Evolutionary conservation across 2,113 vertebrate genomes (phyloP).

Genomic region (Centropristis striata): DNA sequence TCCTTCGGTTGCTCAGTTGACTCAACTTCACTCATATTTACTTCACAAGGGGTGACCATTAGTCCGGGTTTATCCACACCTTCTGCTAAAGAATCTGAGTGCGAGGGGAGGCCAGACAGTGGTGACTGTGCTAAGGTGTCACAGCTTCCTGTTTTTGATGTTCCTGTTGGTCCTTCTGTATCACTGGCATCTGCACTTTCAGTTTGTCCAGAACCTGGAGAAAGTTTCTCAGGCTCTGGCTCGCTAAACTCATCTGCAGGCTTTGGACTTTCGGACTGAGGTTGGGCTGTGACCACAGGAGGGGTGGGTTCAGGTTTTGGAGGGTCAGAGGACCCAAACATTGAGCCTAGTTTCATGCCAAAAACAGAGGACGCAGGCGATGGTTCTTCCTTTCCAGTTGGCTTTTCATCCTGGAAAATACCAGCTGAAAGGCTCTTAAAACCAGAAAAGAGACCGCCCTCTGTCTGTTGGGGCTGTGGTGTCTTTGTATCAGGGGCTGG

Average conservation of each 20-base stretch:
- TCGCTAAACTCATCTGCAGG: conserved; percentile 34
- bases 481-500: conserved; percentile 59
- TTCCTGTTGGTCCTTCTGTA: conserved; percentile 71
- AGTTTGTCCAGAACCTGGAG: conserved; percentile 72
- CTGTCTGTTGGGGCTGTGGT: conserved; percentile 66
- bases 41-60: conserved; percentile 49
- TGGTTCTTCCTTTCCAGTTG: conserved; percentile 73
- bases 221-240: conserved; percentile 66
- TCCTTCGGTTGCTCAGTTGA: conserved; percentile 64
- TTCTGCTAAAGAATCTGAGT: conserved; percentile 54
- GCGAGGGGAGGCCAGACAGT: conserved; percentile 49
- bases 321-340: conserved; percentile 84
- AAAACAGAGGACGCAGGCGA: conserved; percentile 82
- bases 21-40: conserved; percentile 55
- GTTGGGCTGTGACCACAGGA: conserved; percentile 43
- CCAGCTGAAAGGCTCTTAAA: conserved; percentile 90
- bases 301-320: conserved; percentile 67
- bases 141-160: conserved; percentile 75
- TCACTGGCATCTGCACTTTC: conserved; percentile 80
- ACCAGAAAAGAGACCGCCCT: conserved; percentile 87
- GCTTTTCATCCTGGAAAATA: conserved; percentile 90
- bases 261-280: conserved; percentile 61
- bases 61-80: conserved; percentile 52
- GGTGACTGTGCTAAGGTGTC: conserved; percentile 65
- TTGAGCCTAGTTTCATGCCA: conserved; percentile 88